Percentiles rank a stretch among this genome's conserved stretches.
Conservation (phyloP, 1,140 invertebrate species). For the Homalodisca vitripennis region DNA sequence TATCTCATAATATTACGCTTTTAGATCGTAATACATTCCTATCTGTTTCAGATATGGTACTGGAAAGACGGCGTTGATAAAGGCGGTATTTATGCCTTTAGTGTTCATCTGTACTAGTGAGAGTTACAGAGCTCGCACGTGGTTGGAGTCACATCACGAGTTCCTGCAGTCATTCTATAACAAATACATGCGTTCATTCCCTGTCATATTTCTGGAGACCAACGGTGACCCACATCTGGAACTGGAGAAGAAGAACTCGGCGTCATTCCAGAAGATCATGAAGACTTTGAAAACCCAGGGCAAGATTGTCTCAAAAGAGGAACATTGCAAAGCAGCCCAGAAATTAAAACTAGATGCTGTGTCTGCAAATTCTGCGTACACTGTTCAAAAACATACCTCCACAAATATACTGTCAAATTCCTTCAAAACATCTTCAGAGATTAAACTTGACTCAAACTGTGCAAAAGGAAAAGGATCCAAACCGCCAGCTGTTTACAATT, state of each 20-base stretch:
- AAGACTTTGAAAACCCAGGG: slow-evolving; percentile 6
- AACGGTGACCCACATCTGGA: neutral
- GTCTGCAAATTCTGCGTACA: neutral
- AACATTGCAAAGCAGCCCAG: neutral
- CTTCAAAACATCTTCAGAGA: neutral
- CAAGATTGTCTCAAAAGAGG: slow-evolving; percentile 10
- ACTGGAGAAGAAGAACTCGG: neutral
- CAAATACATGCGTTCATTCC: slow-evolving; percentile 15
- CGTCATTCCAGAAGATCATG: slow-evolving; percentile 19
- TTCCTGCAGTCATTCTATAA: slow-evolving; percentile 1
- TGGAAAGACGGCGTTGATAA: neutral
- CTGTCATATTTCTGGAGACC: neutral
- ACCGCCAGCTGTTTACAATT: neutral
- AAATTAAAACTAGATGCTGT: neutral
- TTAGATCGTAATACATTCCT: neutral
- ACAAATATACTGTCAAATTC: no score
- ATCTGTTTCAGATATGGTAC: slow-evolving; percentile 4
- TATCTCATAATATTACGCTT: no score
- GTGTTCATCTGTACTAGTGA: slow-evolving; percentile 1
- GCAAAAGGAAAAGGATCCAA: neutral
- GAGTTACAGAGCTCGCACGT: slow-evolving; percentile 12
- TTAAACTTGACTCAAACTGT: neutral
- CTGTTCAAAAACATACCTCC: neutral
- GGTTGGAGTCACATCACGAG: slow-evolving; percentile 3
- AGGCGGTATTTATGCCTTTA: neutral